Evolutionary conservation across 2,888 invertebrate genomes (phyloP), one percentile per base, ranked within the genome.

Genomic region (Melinaea menophilus): DNA sequence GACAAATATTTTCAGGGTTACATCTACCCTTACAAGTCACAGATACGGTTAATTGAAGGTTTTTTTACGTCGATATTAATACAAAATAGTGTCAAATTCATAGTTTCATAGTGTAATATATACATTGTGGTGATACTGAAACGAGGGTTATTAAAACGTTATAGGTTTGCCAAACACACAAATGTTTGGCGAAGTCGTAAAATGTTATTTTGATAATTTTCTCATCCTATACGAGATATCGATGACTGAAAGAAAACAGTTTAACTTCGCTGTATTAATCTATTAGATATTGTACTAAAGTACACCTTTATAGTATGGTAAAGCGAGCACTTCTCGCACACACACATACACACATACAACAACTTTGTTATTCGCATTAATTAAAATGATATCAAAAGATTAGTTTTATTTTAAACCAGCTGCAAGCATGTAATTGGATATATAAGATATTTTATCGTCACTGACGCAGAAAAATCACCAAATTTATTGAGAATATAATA

Each of bases 131-230:
- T n/a, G 9, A 4, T 13, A 31, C 7, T 31, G 31, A 51, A 51
- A 31, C 9, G 3, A 11, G 51, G 5, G 51, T 11, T 51, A 31
- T 31, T 13, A 51, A 51, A 31, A 51, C 51, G 31, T 51, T 51
- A 51, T n/a, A 7, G 31, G 31, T 31, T 5, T 31, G 31, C 9
- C 55, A 47, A 9, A 37, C 12, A 9, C 54, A 22, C 69, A 48
- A 65, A 67, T 55, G 69, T 65, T 65, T 62, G 70, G 37, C 64
- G 31, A 67, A 64, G 56, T 34, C 58, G 63, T 67, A 61, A 67
- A 62, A 67, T 67, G 71, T 69, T 71, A 71, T 71, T 72, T 71
- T 72, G 67, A 71, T 69, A 69, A 69, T 71, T 70, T 63, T 64
- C 55, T 59, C 54, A 56, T 64, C 68, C 65, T 67, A 59, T 61